Conservation (phyloP, 2,113 vertebrate genomes). For the Motacilla alba region DNA sequence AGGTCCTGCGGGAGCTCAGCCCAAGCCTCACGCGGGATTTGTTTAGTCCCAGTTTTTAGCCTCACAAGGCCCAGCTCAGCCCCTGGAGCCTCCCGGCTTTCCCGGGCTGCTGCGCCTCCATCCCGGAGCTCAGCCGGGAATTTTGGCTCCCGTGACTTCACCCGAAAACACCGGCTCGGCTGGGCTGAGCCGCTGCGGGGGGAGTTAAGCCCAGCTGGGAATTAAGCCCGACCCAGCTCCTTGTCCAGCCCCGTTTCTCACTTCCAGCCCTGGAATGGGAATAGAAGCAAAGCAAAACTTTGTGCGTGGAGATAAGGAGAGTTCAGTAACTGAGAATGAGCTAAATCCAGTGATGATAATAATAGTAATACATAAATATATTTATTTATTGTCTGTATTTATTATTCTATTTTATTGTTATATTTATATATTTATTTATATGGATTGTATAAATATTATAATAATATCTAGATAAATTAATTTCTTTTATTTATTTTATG, state of each 20-base stretch:
- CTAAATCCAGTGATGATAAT: not conserved
- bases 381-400: no score
- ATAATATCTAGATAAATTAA: not conserved
- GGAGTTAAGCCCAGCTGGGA: not conserved
- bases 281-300: not conserved
- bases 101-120: not conserved
- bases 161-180: accelerated
- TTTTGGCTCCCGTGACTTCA: not conserved
- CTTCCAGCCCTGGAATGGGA: not conserved
- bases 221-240: not conserved
- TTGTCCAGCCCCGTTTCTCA: accelerated
- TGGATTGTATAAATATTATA: not conserved
- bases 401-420: not conserved
- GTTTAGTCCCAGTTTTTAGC: not conserved
- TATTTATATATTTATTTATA: no score
- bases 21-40: not conserved
- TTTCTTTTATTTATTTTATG: no score
- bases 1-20: not conserved
- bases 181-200: not conserved
- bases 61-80: not conserved
- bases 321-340: no score
- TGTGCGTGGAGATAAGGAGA: not conserved
- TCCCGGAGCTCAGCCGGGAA: not conserved
- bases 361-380: no score
- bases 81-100: not conserved